Evolutionary conservation across 2,797 vertebrate genomes (phyloP), one percentile per base, ranked within the genome.

Genomic region (Schizopygopsis malacanthus): DNA sequence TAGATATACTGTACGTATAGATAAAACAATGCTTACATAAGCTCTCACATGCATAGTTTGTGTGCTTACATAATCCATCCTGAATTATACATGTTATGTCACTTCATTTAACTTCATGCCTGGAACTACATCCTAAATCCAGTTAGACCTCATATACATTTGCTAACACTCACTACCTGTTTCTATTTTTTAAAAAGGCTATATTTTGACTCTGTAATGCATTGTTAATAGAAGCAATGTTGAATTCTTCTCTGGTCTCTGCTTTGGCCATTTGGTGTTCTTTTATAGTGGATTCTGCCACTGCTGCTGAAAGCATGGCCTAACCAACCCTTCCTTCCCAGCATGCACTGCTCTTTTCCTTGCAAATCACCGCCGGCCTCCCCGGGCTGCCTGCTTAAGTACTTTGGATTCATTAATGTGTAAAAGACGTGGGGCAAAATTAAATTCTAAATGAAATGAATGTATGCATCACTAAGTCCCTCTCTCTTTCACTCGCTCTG

Each of bases 341-440:
- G 45, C 65, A 78, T 87, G 67, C 87, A 78, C 37, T 84, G 77
- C 85, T 87, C 82, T 81, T 70, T 83, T 81, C 69, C 86, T 84
- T 89, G 87, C 87, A 89, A 90, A 90, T 87, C 72, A 87, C 81
- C 6, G 39, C 37, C 3, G 73, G 71, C 86, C 79, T 80, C 80
- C 63, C 75, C 25, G 77, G 45, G 72, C 85, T 69, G 75, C 85
- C 81, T 70, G 69, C 87, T 88, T 88, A 88, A 90, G 85, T 86
- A 79, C 88, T 90, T 88, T 86, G 85, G 81, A 88, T 88, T 89
- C 89, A 88, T 90, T 90, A 89, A 86, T 73, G 82, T 83, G 86
- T 90, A 85, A 89, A 89, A 86, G 86, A 80, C 85, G 81, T 87
- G 83, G 85, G 81, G 87, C 83, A 87, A 81, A 81, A 89, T 87